Conservation (phyloP, 2,113 vertebrate genomes). For the Alosa alosa region DNA sequence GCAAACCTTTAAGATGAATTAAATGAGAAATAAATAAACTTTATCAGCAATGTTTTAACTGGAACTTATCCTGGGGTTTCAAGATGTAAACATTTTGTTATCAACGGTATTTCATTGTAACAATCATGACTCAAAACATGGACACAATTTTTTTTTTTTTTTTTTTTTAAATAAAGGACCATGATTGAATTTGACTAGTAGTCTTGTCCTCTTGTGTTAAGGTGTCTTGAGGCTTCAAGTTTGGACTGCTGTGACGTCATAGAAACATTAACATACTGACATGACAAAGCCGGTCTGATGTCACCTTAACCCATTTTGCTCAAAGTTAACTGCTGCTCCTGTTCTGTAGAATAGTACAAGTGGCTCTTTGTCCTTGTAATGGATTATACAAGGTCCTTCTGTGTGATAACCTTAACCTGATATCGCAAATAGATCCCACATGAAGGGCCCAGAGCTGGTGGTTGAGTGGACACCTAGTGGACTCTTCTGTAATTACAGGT, state of each 20-base stretch:
- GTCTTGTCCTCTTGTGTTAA: neutral
- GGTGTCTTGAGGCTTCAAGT: too few species aligned
- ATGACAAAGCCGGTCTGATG: neutral
- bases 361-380: neutral
- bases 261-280: neutral
- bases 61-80: constrained; percentile 36
- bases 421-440: neutral
- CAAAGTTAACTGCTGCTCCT: neutral
- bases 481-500: neutral
- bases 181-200: constrained; percentile 44
- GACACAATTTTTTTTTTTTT: constrained; percentile 8
- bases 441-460: neutral
- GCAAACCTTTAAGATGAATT: constrained; percentile 34
- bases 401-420: neutral
- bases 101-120: constrained; percentile 61
- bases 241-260: neutral
- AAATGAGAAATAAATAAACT: constrained; percentile 31
- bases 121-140: constrained; percentile 52
- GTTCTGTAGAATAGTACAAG: neutral
- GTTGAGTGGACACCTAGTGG: constrained; percentile 3
- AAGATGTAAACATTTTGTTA: constrained; percentile 59
- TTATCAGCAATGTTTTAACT: constrained; percentile 47
- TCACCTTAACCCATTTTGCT: neutral
- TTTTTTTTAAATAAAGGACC: constrained; percentile 68
- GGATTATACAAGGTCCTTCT: neutral